These are phyloP conservation scores for Abramis brama DNA, from an alignment of 2,113 vertebrate genomes.

Conservation along the genomic window DNA sequence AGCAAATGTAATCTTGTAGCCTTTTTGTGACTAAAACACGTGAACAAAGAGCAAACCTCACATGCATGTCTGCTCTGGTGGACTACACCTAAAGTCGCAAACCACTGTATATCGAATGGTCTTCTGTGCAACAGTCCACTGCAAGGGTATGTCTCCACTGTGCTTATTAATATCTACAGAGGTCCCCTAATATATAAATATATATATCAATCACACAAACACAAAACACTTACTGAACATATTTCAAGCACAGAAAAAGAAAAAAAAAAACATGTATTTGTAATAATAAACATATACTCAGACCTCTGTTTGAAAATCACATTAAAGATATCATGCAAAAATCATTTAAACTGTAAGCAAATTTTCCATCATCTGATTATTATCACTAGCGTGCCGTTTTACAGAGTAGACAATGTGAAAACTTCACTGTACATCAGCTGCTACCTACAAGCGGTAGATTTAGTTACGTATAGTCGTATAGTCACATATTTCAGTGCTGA, in stretches of 20 bases:
- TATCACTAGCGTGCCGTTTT: slow-evolving; percentile 36
- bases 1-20: slow-evolving; percentile 50
- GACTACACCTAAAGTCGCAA: slow-evolving; percentile 57
- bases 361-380: slow-evolving; percentile 16
- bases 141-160: slow-evolving; percentile 62
- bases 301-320: slow-evolving; percentile 37
- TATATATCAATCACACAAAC: slow-evolving; percentile 4
- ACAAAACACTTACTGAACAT: slow-evolving; percentile 20
- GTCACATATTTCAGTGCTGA: slow-evolving; percentile 37
- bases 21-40: slow-evolving; percentile 40
- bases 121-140: slow-evolving; percentile 55
- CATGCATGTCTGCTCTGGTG: slow-evolving; percentile 58
- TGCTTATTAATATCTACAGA: slow-evolving; percentile 52
- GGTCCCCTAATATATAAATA: slow-evolving; percentile 22
- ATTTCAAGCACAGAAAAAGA: slow-evolving; percentile 39
- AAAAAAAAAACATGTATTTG: slow-evolving; percentile 25
- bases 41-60: slow-evolving; percentile 64
- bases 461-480: neutral
- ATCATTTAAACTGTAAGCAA: slow-evolving; percentile 1
- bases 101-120: slow-evolving; percentile 54
- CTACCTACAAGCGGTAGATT: slow-evolving; percentile 32
- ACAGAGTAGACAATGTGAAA: slow-evolving; percentile 46
- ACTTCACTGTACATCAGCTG: slow-evolving; percentile 33
- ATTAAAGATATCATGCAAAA: slow-evolving; percentile 8
- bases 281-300: slow-evolving; percentile 22